Conservation (phyloP, 2,888 invertebrate species). For the Rhogogaster chlorosoma region DNA sequence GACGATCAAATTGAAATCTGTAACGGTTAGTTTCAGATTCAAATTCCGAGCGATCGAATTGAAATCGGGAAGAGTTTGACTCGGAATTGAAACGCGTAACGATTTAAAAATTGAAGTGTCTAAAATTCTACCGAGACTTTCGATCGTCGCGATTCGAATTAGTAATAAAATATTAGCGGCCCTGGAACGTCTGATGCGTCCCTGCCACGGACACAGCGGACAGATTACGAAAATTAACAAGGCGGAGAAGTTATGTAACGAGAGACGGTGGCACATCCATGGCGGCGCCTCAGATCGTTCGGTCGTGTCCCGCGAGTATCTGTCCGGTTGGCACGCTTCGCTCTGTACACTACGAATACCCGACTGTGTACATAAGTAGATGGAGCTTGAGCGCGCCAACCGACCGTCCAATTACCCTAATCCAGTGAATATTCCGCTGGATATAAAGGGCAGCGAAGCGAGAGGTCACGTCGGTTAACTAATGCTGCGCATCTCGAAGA, state of each 20-base stretch:
- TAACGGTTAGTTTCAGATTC: too few species aligned
- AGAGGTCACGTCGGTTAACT: conserved; percentile 49
- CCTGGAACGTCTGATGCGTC: conserved; percentile 32
- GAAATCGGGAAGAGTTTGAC: neutral
- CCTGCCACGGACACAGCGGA: conserved; percentile 47
- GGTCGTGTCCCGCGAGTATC: conserved; percentile 37
- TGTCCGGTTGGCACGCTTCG: conserved; percentile 32
- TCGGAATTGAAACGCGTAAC: neutral
- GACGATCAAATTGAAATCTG: neutral
- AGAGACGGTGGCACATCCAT: conserved; percentile 50
- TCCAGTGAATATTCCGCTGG: conserved; percentile 75
- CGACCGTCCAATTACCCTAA: conserved; percentile 75
- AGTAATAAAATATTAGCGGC: conserved; percentile 15
- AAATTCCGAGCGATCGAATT: neutral
- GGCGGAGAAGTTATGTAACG: conserved; percentile 52
- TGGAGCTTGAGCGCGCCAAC: conserved; percentile 8
- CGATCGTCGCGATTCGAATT: neutral
- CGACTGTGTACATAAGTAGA: neutral
- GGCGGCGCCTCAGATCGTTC: conserved; percentile 49
- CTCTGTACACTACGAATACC: neutral
- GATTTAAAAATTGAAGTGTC: neutral
- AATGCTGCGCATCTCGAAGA: conserved; percentile 41
- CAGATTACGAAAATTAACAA: conserved; percentile 53
- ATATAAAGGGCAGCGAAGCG: conserved; percentile 65
- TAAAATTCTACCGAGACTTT: neutral